Percentiles rank a stretch among this genome's conserved stretches.
Evolutionary conservation across 2,113 vertebrate species (phyloP).

Genomic region (Gopherus evgoodei): DNA sequence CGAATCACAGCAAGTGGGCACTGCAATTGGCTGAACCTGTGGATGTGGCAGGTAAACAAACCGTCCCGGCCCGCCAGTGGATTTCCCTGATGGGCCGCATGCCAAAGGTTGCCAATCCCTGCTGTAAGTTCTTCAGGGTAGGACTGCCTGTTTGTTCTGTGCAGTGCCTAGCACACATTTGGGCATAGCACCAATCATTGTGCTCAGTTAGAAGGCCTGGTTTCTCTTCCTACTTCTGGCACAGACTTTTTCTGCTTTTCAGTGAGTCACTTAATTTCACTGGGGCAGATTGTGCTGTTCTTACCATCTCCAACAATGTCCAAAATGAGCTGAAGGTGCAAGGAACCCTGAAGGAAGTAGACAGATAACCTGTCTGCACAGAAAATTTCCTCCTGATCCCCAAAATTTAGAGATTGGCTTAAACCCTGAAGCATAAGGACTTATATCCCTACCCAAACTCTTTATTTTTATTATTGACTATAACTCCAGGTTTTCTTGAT

Average conservation of each 20-base stretch:
- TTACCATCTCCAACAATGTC: background rate
- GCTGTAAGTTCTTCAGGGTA: background rate
- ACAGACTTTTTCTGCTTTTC: background rate
- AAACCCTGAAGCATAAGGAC: background rate
- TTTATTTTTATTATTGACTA: background rate
- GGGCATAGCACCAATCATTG: background rate
- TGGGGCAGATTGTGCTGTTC: background rate
- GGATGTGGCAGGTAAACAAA: no score
- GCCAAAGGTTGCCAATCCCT: no score
- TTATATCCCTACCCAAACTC: no score
- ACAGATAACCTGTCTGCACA: background rate
- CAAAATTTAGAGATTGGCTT: background rate
- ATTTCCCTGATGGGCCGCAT: no score
- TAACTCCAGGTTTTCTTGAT: background rate
- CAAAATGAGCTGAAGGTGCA: accelerated
- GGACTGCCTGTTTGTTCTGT: background rate
- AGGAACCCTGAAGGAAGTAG: background rate
- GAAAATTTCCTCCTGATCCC: background rate
- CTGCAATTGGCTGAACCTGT: no score
- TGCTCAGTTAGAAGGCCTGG: background rate
- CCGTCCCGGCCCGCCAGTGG: no score
- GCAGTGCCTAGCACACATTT: background rate
- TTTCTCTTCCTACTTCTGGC: background rate
- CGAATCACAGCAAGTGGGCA: no score
- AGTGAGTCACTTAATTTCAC: background rate